Evolutionary conservation across 2,888 invertebrate genomes (phyloP).

Genomic region (Megaustenia siamemsis): DNA sequence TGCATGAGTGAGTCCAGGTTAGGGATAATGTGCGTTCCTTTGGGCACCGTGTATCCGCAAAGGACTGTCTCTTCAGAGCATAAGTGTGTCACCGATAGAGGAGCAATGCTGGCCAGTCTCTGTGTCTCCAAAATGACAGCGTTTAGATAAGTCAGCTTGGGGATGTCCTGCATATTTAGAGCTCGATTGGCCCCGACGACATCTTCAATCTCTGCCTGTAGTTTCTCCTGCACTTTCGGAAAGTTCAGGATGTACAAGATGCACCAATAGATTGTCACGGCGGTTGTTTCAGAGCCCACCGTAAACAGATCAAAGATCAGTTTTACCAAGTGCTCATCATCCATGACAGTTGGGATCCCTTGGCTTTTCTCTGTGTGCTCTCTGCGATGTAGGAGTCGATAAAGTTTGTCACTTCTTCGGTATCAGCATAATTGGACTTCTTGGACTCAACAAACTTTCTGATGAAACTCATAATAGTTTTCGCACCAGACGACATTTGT

Average conservation of each 20-base stretch:
- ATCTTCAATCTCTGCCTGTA: neutral
- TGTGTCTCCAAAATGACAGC: neutral
- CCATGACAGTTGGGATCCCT: neutral
- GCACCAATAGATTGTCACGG: neutral
- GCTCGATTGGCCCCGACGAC: neutral
- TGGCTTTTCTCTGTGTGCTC: neutral
- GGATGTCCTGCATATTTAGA: slow-evolving; percentile 4
- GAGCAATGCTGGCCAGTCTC: neutral
- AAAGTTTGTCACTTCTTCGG: neutral
- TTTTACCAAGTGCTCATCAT: neutral
- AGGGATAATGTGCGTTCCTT: neutral
- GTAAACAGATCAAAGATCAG: neutral
- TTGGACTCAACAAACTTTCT: neutral
- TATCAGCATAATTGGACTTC: neutral
- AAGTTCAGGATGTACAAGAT: neutral
- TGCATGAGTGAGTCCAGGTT: neutral
- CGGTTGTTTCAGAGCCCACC: neutral
- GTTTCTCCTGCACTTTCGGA: neutral
- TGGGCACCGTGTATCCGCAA: neutral
- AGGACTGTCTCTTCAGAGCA: neutral
- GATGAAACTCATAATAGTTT: neutral
- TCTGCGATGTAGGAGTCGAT: neutral
- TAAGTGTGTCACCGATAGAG: neutral
- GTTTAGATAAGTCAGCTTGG: neutral
- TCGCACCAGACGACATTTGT: neutral